Percentiles rank a stretch among this genome's conserved stretches.
phyloP scores from a whole-genome alignment of 2,797 vertebrate species.

The Decapterus maruadsi region DNA sequence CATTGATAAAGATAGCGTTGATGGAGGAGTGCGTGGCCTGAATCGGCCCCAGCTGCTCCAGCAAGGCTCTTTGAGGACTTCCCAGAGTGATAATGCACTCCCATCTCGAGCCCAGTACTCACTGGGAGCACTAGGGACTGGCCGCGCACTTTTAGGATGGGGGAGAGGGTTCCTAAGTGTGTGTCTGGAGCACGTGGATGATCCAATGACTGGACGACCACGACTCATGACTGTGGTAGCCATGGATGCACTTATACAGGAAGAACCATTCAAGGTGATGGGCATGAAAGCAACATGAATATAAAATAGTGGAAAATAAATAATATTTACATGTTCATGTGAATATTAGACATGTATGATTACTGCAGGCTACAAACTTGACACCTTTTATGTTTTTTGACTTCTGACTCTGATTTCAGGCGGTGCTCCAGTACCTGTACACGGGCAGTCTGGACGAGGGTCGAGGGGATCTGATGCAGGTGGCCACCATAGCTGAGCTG shows the following conservation, averaged over 20 bases:
- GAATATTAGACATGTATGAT: neutral
- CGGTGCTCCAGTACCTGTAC: slow-evolving; percentile 92
- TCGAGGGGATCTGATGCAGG: slow-evolving; percentile 89
- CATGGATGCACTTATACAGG: slow-evolving; percentile 89
- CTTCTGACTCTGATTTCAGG: slow-evolving; percentile 65
- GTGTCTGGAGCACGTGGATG: slow-evolving; percentile 85
- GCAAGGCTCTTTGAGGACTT: slow-evolving; percentile 84
- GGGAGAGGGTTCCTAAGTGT: slow-evolving; percentile 90
- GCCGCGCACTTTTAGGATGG: slow-evolving; percentile 87
- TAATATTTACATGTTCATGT: neutral
- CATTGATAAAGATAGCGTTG: slow-evolving; percentile 83
- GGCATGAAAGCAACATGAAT: neutral
- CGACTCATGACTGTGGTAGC: slow-evolving; percentile 88
- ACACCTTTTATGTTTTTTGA: slow-evolving; percentile 1
- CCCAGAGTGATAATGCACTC: slow-evolving; percentile 87
- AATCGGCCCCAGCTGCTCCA: slow-evolving; percentile 77
- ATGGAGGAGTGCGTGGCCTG: slow-evolving; percentile 71
- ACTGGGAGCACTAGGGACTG: slow-evolving; percentile 70
- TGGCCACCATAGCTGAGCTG: slow-evolving; percentile 93
- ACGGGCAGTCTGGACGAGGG: slow-evolving; percentile 89
- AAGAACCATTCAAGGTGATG: slow-evolving; percentile 87
- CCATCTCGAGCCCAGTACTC: slow-evolving; percentile 75
- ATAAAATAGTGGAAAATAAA: neutral
- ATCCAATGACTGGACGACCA: slow-evolving; percentile 86
- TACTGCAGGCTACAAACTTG: neutral